These are phyloP conservation scores for Choloepus hoffmanni DNA, from an alignment of 2,113 vertebrate genomes.

Conservation along the genomic window DNA sequence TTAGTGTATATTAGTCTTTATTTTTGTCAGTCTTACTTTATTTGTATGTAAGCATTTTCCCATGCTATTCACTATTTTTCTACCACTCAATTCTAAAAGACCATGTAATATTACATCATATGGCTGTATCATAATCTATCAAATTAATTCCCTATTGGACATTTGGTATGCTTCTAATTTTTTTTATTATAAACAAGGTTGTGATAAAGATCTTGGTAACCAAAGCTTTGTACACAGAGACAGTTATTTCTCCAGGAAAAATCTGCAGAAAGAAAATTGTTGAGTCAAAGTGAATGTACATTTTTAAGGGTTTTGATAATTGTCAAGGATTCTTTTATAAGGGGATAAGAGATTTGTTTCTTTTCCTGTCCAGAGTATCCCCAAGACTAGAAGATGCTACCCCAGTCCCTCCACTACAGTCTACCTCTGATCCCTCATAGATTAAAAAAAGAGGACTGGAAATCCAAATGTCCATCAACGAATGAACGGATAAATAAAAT, in stretches of 20 bases:
- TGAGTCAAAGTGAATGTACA: background rate
- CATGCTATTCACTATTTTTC: constrained; percentile 12
- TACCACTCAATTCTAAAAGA: background rate
- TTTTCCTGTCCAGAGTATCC: background rate
- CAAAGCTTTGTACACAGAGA: background rate
- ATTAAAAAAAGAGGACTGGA: background rate
- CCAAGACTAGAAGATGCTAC: background rate
- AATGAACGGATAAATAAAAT: too few species aligned
- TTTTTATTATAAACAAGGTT: constrained; percentile 25
- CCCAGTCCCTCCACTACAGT: background rate
- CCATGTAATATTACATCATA: background rate
- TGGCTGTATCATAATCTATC: background rate
- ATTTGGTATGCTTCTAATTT: background rate
- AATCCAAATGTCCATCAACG: background rate
- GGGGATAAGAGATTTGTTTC: background rate
- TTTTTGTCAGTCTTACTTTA: background rate
- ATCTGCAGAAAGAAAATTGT: constrained; percentile 42
- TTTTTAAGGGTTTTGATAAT: background rate
- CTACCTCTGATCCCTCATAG: background rate
- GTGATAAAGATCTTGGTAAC: background rate
- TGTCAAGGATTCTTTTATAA: background rate
- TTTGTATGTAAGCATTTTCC: constrained; percentile 33
- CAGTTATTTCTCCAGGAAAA: constrained; percentile 21
- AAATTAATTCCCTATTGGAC: background rate
- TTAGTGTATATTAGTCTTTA: background rate